A percentile compares a stretch with the other conserved stretches of the same genome.
Evolutionary conservation across 2,888 invertebrate species (phyloP).

Genomic region (Ischnura elegans): DNA sequence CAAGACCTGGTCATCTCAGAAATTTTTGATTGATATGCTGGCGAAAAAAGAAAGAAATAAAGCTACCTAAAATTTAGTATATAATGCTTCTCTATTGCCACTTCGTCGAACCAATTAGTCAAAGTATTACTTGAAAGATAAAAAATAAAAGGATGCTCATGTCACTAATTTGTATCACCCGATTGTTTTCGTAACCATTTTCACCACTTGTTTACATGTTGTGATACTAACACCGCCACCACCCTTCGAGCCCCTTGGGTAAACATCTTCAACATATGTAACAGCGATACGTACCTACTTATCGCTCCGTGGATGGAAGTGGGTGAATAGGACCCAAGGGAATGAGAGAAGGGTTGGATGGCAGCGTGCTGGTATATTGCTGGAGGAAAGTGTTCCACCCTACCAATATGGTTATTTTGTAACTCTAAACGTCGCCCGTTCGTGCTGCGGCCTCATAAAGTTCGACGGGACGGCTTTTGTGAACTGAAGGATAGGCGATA

Average conservation of each 20-base stretch:
- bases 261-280: not conserved
- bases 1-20: no score
- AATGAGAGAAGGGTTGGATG: not conserved
- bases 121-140: no score
- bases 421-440: slow-evolving; percentile 6
- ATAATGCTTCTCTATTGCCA: no score
- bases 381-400: not conserved
- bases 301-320: not conserved
- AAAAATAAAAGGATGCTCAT: no score
- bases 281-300: not conserved
- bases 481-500: not conserved
- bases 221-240: not conserved
- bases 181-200: not conserved
- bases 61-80: no score
- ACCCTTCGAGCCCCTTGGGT: not conserved
- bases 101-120: no score
- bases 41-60: no score
- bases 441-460: slow-evolving; percentile 10
- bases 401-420: not conserved
- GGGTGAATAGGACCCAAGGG: not conserved
- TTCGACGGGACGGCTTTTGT: not conserved
- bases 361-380: not conserved
- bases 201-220: not conserved
- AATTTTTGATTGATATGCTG: no score
- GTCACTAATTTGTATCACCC: no score